These are phyloP conservation scores for Podiceps cristatus DNA, from an alignment of 2,113 vertebrate species.

Conservation along the genomic window DNA sequence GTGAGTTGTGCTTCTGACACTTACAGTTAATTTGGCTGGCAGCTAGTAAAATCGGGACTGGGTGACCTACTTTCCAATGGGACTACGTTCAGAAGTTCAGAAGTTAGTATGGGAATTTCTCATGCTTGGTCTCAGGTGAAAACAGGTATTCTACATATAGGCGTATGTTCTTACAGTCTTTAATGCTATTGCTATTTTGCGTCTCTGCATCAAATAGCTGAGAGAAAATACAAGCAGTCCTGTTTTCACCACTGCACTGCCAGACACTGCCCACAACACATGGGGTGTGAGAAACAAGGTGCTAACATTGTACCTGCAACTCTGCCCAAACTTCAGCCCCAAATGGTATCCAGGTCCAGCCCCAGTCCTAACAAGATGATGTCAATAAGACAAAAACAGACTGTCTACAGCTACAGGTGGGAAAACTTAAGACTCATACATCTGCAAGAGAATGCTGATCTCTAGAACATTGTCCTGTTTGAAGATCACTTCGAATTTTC, in stretches of 20 bases:
- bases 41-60: background rate
- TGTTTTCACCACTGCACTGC: background rate
- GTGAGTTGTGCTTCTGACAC: background rate
- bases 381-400: background rate
- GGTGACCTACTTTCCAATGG: background rate
- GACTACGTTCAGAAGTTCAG: background rate
- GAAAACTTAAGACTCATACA: background rate
- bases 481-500: background rate
- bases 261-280: background rate
- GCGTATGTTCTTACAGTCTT: background rate
- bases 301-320: background rate
- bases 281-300: background rate
- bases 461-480: background rate
- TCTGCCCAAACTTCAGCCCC: background rate
- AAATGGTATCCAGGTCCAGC: background rate
- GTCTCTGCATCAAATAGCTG: background rate
- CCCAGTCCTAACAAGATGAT: background rate
- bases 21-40: background rate
- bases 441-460: background rate
- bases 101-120: background rate
- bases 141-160: background rate
- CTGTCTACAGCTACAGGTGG: background rate
- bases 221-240: background rate
- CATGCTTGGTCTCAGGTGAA: background rate
- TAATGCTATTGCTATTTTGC: background rate